Percentiles rank a stretch among this genome's conserved stretches.
phyloP scores from a whole-genome alignment of 2,888 invertebrate species.

The Heterodera filipjevi region DNA sequence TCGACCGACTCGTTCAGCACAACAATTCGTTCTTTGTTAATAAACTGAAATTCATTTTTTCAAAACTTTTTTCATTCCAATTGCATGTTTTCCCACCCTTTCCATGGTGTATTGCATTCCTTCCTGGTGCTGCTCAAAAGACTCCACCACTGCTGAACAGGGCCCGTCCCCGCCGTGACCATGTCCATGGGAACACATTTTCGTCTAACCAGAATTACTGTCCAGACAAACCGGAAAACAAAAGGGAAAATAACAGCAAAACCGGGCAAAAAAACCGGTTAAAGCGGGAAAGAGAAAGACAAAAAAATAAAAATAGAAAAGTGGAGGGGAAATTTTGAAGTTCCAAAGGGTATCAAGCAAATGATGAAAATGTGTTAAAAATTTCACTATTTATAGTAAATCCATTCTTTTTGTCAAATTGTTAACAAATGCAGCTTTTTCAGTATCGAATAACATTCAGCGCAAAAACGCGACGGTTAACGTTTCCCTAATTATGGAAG shows the following conservation, averaged over 20 bases:
- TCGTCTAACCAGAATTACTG: not conserved
- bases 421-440: no score
- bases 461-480: no score
- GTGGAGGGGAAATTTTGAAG: no score
- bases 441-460: no score
- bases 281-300: not conserved
- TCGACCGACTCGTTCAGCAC: conserved; percentile 87
- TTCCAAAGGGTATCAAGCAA: no score
- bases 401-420: no score
- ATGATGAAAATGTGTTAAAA: no score
- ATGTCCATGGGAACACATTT: conserved; percentile 36
- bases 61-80: no score
- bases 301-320: no score
- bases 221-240: not conserved
- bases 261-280: not conserved
- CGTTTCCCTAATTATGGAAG: no score
- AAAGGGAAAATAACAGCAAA: not conserved
- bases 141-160: conserved; percentile 37
- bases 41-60: conserved; percentile 25
- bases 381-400: no score
- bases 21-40: conserved; percentile 80
- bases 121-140: conserved; percentile 42
- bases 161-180: conserved; percentile 37
- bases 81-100: not conserved
- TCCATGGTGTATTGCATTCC: conserved; percentile 44